These are phyloP conservation scores for Eupithecia centaureata DNA, from an alignment of 2,888 invertebrate species.

Conservation along the genomic window DNA sequence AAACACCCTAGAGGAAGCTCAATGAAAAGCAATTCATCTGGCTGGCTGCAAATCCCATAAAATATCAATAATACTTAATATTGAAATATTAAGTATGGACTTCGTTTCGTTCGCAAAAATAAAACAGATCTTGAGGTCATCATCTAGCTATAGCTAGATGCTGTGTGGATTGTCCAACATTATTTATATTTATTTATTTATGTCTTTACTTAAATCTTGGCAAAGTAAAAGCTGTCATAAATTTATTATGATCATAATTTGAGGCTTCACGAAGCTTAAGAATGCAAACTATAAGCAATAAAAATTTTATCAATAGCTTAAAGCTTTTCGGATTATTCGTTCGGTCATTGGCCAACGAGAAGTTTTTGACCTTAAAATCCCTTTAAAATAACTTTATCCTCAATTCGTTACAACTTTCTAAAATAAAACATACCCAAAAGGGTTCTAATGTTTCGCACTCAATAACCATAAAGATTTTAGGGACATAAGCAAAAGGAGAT, in stretches of 20 bases:
- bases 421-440: neutral
- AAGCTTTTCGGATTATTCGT: neutral
- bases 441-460: neutral
- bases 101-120: no score
- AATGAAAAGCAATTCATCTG: no score
- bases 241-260: neutral
- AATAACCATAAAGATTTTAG: neutral
- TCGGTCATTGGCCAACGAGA: neutral
- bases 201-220: no score
- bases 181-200: no score
- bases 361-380: slow-evolving; percentile 1
- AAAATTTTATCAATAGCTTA: neutral
- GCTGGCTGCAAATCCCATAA: no score
- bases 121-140: no score
- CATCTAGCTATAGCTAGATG: no score
- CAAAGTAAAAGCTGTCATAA: neutral
- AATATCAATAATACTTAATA: no score
- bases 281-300: neutral
- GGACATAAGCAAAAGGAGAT: neutral
- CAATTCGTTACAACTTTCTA: neutral
- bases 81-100: no score
- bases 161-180: no score
- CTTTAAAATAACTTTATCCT: neutral
- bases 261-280: neutral
- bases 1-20: no score